A percentile compares a stretch with the other conserved stretches of the same genome.
phyloP scores from a whole-genome alignment of 2,888 invertebrate species.

The Xylota sylvarum region DNA sequence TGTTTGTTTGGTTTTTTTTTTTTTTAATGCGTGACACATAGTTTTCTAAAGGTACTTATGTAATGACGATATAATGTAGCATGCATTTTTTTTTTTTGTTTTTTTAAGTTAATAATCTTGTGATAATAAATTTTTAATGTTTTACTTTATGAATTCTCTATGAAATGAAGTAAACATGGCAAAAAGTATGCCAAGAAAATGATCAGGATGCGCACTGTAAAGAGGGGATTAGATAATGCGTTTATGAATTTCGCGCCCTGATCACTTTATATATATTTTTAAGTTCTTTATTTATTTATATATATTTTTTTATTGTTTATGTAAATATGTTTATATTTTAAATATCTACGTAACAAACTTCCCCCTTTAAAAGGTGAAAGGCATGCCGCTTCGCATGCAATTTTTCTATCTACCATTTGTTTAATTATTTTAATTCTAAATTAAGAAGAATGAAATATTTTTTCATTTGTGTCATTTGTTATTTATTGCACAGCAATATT shows the following conservation, averaged over 20 bases:
- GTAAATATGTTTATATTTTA: conserved; percentile 74
- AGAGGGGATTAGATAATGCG: conserved; percentile 50
- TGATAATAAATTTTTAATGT: conserved; percentile 32
- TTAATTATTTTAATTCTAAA: conserved; percentile 63
- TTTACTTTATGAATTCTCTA: conserved; percentile 57
- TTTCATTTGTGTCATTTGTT: conserved; percentile 69
- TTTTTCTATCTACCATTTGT: conserved; percentile 70
- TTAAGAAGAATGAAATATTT: conserved; percentile 70
- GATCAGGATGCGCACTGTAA: conserved; percentile 57
- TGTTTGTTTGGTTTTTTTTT: conserved; percentile 14
- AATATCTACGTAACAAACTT: conserved; percentile 73
- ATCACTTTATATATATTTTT: conserved; percentile 30
- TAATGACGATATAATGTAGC: conserved; percentile 76
- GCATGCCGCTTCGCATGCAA: conserved; percentile 72
- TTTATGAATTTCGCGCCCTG: conserved; percentile 52
- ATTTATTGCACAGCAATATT: conserved; percentile 78
- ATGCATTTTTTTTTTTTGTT: conserved; percentile 57
- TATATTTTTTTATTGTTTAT: conserved; percentile 49
- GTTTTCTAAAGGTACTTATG: conserved; percentile 76
- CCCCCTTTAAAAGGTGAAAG: conserved; percentile 69
- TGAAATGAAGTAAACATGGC: conserved; percentile 61
- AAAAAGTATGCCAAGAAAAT: conserved; percentile 60
- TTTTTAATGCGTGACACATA: conserved; percentile 58
- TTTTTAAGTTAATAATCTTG: conserved; percentile 38
- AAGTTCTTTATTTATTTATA: conserved; percentile 26